Evolutionary conservation across 2,113 vertebrate species (phyloP).

Genomic region (Syrmaticus mikado): DNA sequence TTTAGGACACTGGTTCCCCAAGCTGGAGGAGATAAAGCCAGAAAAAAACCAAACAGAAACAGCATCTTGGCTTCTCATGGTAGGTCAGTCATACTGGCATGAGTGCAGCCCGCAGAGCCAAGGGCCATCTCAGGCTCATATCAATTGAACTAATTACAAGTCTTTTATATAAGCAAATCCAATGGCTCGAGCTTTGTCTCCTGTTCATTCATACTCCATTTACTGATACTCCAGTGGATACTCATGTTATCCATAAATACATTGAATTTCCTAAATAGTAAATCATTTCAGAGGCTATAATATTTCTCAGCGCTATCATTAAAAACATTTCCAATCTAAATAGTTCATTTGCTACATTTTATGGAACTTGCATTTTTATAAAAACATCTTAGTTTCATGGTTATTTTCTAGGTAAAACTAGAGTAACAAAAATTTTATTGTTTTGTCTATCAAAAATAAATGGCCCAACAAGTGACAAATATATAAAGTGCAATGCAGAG

Average conservation of each 20-base stretch:
- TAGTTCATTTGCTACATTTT: background rate
- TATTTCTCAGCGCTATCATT: background rate
- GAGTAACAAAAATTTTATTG: background rate
- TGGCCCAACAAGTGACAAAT: background rate
- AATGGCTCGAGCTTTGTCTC: background rate
- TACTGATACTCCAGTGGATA: background rate
- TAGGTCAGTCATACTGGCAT: rapidly evolving
- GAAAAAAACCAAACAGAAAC: background rate
- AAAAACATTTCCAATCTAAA: background rate
- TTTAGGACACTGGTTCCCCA: background rate
- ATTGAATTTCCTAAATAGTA: background rate
- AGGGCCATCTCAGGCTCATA: rapidly evolving
- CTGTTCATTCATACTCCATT: background rate
- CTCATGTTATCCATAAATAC: background rate
- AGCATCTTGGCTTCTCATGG: rapidly evolving
- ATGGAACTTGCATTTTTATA: background rate
- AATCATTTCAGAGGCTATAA: background rate
- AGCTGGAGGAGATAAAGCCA: background rate
- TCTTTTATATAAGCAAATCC: background rate
- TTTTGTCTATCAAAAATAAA: background rate
- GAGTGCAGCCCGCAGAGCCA: background rate
- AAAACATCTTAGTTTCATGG: background rate
- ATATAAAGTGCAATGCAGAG: slow-evolving; percentile 3
- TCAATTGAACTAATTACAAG: background rate
- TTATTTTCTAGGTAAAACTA: background rate